These are phyloP conservation scores for Sitobion miscanthi DNA, from an alignment of 1,140 invertebrate genomes.

Conservation along the genomic window DNA sequence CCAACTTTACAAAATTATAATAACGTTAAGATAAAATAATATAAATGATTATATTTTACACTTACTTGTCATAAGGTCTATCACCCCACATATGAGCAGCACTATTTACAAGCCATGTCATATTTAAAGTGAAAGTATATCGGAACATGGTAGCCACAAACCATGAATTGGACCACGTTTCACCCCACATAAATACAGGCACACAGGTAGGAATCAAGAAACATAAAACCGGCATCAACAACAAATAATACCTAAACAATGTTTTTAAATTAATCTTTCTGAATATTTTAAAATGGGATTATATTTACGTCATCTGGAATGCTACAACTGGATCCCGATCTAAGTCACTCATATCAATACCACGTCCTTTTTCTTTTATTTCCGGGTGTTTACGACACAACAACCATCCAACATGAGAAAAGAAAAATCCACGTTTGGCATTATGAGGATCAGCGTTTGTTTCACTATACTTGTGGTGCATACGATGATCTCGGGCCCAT, in stretches of 20 bases:
- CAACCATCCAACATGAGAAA: slow-evolving; percentile 91
- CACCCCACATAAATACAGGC: slow-evolving; percentile 84
- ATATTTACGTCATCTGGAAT: slow-evolving; percentile 82
- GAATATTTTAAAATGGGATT: background rate
- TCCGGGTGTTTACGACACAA: slow-evolving; percentile 84
- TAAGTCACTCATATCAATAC: slow-evolving; percentile 84
- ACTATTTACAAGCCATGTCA: slow-evolving; percentile 96
- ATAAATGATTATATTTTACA: background rate
- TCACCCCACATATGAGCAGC: slow-evolving; percentile 91
- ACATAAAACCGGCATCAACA: slow-evolving; percentile 81
- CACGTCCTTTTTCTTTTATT: slow-evolving; percentile 78
- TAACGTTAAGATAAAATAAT: no score
- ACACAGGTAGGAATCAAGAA: slow-evolving; percentile 86
- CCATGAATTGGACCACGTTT: slow-evolving; percentile 79
- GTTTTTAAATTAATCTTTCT: slow-evolving; percentile 28
- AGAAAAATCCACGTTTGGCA: slow-evolving; percentile 77
- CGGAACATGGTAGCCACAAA: slow-evolving; percentile 84
- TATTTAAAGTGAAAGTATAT: slow-evolving; percentile 85
- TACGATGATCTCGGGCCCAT: slow-evolving; percentile 75
- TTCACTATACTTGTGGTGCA: slow-evolving; percentile 91
- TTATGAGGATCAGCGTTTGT: slow-evolving; percentile 93
- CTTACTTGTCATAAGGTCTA: slow-evolving; percentile 86
- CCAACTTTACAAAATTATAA: no score
- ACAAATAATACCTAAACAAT: slow-evolving; percentile 78
- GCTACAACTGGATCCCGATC: slow-evolving; percentile 80